Conservation (phyloP, 2,113 vertebrate genomes). For the Procavia capensis region DNA sequence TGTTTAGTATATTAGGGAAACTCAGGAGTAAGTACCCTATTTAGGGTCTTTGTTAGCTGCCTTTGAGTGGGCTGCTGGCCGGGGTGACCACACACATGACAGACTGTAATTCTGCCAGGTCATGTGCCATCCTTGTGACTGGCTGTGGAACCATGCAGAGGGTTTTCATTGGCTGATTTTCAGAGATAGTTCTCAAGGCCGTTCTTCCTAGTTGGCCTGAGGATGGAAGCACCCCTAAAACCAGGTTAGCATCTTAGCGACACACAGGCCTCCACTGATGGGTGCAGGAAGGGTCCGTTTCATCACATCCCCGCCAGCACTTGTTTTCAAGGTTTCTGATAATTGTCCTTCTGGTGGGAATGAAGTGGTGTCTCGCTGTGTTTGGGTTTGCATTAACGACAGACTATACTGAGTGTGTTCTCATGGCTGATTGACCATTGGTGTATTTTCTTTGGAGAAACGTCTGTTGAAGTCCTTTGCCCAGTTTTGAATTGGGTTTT, state of each 20-base stretch:
- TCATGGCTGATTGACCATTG: no score
- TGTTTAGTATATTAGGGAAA: neutral
- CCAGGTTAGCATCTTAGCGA: neutral
- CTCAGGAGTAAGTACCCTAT: constrained; percentile 1
- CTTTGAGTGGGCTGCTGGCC: no score
- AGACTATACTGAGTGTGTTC: no score
- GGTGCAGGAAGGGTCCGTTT: neutral
- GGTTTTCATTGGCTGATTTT: neutral
- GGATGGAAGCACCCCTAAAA: neutral
- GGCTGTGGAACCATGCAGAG: no score
- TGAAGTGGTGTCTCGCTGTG: neutral
- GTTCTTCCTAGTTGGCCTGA: neutral
- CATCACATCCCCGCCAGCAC: neutral
- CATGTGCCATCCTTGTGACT: neutral
- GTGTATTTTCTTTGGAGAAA: no score
- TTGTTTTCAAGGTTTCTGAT: neutral
- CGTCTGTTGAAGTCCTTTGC: no score
- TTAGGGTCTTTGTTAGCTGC: neutral
- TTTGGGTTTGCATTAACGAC: neutral
- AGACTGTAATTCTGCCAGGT: neutral
- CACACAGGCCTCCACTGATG: neutral
- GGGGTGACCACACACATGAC: neutral
- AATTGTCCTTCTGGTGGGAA: neutral
- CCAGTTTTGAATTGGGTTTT: no score
- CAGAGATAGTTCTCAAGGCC: neutral